Evolutionary conservation across 2,113 vertebrate genomes (phyloP).

Genomic region (Dipodomys ordii): DNA sequence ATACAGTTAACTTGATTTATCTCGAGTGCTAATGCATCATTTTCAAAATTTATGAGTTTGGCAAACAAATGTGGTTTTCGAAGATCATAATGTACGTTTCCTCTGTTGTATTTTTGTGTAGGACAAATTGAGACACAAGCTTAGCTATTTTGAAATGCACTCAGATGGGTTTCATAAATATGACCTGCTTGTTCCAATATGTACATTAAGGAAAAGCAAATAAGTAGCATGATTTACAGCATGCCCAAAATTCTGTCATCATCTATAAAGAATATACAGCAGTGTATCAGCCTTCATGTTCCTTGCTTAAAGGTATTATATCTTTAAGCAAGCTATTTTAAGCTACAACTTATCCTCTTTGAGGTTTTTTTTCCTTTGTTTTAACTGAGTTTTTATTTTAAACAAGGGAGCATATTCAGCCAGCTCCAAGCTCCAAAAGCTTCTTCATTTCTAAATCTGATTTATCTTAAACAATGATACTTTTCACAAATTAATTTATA

Average conservation of each 20-base stretch:
- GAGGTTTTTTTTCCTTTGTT: too few species aligned
- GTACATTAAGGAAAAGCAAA: neutral
- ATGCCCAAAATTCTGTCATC: neutral
- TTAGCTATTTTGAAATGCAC: neutral
- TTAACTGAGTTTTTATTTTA: neutral
- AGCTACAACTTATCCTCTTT: too few species aligned
- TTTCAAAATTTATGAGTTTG: constrained; percentile 51
- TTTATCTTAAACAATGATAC: neutral
- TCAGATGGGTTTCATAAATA: neutral
- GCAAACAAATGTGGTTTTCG: constrained; percentile 56
- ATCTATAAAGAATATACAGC: too few species aligned
- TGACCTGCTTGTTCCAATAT: neutral
- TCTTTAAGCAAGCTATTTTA: neutral
- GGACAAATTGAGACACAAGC: neutral
- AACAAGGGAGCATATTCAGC: neutral
- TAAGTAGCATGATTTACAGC: neutral
- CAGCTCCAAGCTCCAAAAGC: neutral
- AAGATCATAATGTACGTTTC: neutral
- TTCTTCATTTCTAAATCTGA: neutral
- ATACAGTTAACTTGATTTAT: constrained; percentile 59
- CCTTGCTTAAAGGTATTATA: too few species aligned
- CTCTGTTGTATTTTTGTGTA: neutral
- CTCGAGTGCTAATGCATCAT: constrained; percentile 26
- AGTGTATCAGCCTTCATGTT: too few species aligned
- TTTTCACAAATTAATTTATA: neutral